A percentile compares a stretch with the other conserved stretches of the same genome.
phyloP scores from a whole-genome alignment of 2,113 vertebrate species.

The Sakesphorus luctuosus region DNA sequence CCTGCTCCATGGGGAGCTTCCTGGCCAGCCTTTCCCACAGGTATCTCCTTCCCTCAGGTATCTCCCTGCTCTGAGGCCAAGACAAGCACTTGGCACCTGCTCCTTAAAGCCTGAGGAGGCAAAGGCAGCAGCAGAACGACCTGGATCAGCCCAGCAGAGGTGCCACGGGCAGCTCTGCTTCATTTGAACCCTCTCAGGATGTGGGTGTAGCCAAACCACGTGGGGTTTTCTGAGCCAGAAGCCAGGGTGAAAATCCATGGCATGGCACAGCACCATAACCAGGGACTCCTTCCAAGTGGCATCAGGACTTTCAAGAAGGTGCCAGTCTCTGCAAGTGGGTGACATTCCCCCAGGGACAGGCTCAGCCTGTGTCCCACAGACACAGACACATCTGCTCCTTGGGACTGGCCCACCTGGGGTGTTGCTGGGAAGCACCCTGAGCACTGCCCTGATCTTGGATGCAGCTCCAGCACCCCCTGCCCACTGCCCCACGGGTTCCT shows the following conservation, averaged over 20 bases:
- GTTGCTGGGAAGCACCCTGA: not conserved
- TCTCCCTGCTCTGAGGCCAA: not conserved
- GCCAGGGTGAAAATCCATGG: not conserved
- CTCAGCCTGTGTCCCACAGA: not conserved
- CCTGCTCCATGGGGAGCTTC: not conserved
- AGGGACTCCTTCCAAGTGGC: not conserved
- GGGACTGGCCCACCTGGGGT: not conserved
- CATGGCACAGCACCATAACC: rapidly evolving
- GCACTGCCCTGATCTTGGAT: not conserved
- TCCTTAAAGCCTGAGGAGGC: not conserved
- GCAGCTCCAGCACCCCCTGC: not conserved
- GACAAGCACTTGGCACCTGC: not conserved
- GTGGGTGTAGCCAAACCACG: not conserved
- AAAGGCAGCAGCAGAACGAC: not conserved
- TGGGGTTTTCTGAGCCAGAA: not conserved
- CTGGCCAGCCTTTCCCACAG: not conserved
- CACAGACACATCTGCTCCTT: not conserved
- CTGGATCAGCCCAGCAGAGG: not conserved
- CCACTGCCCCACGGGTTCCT: rapidly evolving
- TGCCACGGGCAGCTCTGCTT: not conserved
- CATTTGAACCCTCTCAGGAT: not conserved
- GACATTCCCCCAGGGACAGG: not conserved
- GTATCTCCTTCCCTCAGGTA: not conserved
- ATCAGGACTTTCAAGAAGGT: not conserved
- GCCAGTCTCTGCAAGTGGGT: not conserved